phyloP scores from a whole-genome alignment of 1,140 invertebrate species.

The Bemisia tabaci region DNA sequence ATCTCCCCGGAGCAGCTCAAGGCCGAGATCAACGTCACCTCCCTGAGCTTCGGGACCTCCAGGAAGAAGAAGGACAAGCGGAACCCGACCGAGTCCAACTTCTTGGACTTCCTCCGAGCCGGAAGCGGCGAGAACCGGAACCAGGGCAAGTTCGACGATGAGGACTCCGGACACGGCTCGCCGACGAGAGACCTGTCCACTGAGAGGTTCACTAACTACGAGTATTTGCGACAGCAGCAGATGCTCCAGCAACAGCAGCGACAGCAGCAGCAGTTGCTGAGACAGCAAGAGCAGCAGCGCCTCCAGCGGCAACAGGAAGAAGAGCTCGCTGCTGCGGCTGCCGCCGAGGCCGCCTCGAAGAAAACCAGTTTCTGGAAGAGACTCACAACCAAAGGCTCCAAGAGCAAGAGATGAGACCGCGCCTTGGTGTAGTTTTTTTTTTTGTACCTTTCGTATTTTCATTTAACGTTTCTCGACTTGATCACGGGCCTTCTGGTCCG shows the following conservation, averaged over 20 bases:
- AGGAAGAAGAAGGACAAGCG: slow-evolving; percentile 33
- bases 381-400: slow-evolving; percentile 49
- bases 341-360: slow-evolving; percentile 38
- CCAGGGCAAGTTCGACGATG: slow-evolving; percentile 34
- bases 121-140: slow-evolving; percentile 24
- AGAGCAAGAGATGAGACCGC: slow-evolving; percentile 47
- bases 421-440: too few species aligned
- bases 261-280: too few species aligned
- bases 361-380: slow-evolving; percentile 56
- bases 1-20: slow-evolving; percentile 50
- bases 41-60: slow-evolving; percentile 41
- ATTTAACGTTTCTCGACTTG: too few species aligned
- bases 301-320: slow-evolving; percentile 25
- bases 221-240: too few species aligned
- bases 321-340: too few species aligned
- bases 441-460: too few species aligned
- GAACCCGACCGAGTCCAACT: slow-evolving; percentile 42
- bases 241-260: too few species aligned
- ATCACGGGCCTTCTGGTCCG: too few species aligned
- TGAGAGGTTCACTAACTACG: too few species aligned
- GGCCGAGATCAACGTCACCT: slow-evolving; percentile 48
- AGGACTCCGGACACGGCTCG: slow-evolving; percentile 39
- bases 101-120: slow-evolving; percentile 51
- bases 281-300: slow-evolving; percentile 22
- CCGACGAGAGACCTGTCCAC: slow-evolving; percentile 34